A percentile compares a stretch with the other conserved stretches of the same genome.
Evolutionary conservation across 2,888 invertebrate species (phyloP).

Genomic region (Sesamia inferens): DNA sequence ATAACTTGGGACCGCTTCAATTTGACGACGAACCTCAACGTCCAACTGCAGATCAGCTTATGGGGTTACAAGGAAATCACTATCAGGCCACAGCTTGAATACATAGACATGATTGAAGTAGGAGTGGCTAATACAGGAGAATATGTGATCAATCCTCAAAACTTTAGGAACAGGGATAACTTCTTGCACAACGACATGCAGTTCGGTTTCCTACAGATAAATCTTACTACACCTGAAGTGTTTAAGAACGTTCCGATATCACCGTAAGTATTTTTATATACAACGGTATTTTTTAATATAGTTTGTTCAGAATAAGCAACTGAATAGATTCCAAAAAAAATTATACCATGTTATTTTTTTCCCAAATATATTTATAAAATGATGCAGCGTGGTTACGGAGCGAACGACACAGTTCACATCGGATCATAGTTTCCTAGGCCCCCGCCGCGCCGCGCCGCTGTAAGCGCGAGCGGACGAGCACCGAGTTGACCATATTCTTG

Average conservation of each 20-base stretch:
- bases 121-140: slow-evolving; percentile 92
- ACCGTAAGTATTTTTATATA: slow-evolving; percentile 91
- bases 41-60: slow-evolving; percentile 94
- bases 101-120: slow-evolving; percentile 93
- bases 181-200: slow-evolving; percentile 93
- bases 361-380: no score
- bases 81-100: slow-evolving; percentile 94
- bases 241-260: slow-evolving; percentile 91
- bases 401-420: no score
- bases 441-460: no score
- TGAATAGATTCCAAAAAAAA: no score
- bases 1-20: slow-evolving; percentile 96
- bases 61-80: slow-evolving; percentile 97
- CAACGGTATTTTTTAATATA: no score
- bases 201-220: slow-evolving; percentile 96
- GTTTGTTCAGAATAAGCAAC: not conserved
- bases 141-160: slow-evolving; percentile 93
- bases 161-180: slow-evolving; percentile 93
- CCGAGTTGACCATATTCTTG: no score
- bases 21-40: slow-evolving; percentile 94
- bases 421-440: no score
- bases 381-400: no score
- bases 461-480: no score
- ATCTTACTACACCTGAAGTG: slow-evolving; percentile 94
- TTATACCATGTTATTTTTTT: no score